Conservation (phyloP, 2,888 invertebrate genomes). For the Geophilus truncorum region DNA sequence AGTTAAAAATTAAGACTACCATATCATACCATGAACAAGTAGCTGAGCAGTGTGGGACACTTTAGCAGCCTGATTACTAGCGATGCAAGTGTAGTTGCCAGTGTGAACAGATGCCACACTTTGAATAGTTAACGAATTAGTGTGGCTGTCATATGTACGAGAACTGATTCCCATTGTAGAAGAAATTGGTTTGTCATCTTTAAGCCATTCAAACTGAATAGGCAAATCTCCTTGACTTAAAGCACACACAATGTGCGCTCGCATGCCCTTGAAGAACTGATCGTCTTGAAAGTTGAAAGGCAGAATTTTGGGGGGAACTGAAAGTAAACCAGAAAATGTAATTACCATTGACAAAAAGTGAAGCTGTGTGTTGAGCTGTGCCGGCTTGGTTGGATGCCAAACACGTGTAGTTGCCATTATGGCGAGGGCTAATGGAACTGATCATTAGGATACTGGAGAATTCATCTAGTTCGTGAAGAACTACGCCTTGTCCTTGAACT, state of each 20-base stretch:
- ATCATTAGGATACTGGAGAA: slow-evolving; percentile 32
- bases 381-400: slow-evolving; percentile 5
- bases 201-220: slow-evolving; percentile 54
- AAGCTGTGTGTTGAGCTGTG: not conserved
- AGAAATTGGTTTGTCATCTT: slow-evolving; percentile 45
- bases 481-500: slow-evolving; percentile 38
- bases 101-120: slow-evolving; percentile 40
- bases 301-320: slow-evolving; percentile 38
- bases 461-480: slow-evolving; percentile 40
- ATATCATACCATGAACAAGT: slow-evolving; percentile 41
- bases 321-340: slow-evolving; percentile 20
- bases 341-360: slow-evolving; percentile 28
- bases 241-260: slow-evolving; percentile 39
- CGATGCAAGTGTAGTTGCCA: slow-evolving; percentile 44
- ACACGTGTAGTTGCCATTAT: slow-evolving; percentile 29
- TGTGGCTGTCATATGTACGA: slow-evolving; percentile 39
- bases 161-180: slow-evolving; percentile 39
- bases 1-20: not conserved
- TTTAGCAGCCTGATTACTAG: slow-evolving; percentile 41
- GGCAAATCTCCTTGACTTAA: slow-evolving; percentile 38
- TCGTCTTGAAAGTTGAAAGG: slow-evolving; percentile 37
- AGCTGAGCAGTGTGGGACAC: slow-evolving; percentile 40
- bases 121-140: slow-evolving; percentile 42
- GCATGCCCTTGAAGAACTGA: slow-evolving; percentile 36
- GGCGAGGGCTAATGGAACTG: not conserved